Conservation (phyloP, 2,113 vertebrate genomes). For the Pollimyrus isidori region DNA sequence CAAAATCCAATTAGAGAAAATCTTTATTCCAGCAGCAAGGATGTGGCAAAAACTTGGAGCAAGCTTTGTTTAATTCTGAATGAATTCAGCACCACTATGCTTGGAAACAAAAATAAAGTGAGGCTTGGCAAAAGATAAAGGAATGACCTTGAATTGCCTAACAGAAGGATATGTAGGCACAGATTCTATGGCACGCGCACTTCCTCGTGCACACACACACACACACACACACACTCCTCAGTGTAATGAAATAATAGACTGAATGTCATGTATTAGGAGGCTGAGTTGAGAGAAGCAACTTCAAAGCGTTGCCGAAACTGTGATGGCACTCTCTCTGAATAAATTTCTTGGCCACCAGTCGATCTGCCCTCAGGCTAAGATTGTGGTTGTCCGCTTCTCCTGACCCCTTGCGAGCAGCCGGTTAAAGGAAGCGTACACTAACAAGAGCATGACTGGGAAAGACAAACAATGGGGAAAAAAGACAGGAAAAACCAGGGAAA, state of each 20-base stretch:
- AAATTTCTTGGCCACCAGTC: conserved; percentile 63
- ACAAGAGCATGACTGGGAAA: conserved; percentile 23
- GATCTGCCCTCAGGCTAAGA: conserved; percentile 63
- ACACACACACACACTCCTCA: conserved; percentile 29
- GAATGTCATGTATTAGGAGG: conserved; percentile 58
- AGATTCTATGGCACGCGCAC: conserved; percentile 26
- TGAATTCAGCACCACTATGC: conserved; percentile 56
- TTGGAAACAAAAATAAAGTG: conserved; percentile 57
- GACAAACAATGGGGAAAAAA: background rate
- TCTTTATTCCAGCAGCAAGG: background rate
- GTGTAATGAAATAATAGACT: conserved; percentile 38
- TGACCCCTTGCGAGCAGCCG: conserved; percentile 54
- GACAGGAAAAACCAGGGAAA: background rate
- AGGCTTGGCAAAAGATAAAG: conserved; percentile 65
- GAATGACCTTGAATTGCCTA: conserved; percentile 61
- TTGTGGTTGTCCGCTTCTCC: conserved; percentile 58
- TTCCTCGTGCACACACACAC: background rate
- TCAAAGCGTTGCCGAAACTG: conserved; percentile 65
- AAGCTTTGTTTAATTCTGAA: conserved; percentile 58
- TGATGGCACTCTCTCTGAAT: conserved; percentile 61
- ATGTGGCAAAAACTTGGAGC: conserved; percentile 35
- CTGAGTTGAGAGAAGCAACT: conserved; percentile 58
- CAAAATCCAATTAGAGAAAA: background rate
- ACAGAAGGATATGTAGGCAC: conserved; percentile 53
- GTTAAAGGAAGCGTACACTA: conserved; percentile 46